These are phyloP conservation scores for Nomada ferruginata DNA, from an alignment of 2,888 invertebrate species.

Conservation along the genomic window DNA sequence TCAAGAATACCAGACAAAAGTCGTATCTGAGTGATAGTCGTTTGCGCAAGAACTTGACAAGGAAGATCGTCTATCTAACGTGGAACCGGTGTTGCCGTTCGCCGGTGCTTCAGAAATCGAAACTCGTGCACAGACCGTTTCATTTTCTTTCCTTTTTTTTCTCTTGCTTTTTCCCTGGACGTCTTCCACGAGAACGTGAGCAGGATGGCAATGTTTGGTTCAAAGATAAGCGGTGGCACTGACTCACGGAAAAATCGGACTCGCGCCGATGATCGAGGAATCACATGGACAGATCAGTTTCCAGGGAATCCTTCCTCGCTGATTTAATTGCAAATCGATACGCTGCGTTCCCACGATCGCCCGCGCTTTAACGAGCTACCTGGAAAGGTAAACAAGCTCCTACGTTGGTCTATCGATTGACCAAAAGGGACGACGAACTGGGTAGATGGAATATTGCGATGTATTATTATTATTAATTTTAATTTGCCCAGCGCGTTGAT, in stretches of 20 bases:
- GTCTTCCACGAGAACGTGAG: constrained; percentile 28
- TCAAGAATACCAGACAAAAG: constrained; percentile 27
- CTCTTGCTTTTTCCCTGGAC: not conserved
- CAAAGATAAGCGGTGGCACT: not conserved
- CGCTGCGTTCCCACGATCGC: constrained; percentile 11
- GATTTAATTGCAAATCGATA: constrained; percentile 26
- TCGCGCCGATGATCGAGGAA: constrained; percentile 16
- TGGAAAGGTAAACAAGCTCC: not conserved
- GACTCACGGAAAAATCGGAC: constrained; percentile 23
- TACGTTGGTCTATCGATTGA: not conserved
- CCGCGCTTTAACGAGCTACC: not conserved
- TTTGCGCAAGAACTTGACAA: constrained; percentile 55
- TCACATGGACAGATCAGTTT: not conserved
- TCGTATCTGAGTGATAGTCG: constrained; percentile 22
- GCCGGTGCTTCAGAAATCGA: constrained; percentile 47
- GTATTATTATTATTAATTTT: too few relatives aligned
- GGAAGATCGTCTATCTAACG: constrained; percentile 20
- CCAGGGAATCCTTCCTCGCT: not conserved
- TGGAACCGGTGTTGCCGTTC: constrained; percentile 40
- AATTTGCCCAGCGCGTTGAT: too few relatives aligned
- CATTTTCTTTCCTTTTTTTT: constrained; percentile 7
- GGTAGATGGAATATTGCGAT: too few relatives aligned
- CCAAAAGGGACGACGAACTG: not conserved
- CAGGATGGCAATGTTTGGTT: constrained; percentile 4
- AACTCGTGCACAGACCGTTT: constrained; percentile 36